Evolutionary conservation across 2,113 vertebrate genomes (phyloP).

Genomic region (Percopsis transmontana): DNA sequence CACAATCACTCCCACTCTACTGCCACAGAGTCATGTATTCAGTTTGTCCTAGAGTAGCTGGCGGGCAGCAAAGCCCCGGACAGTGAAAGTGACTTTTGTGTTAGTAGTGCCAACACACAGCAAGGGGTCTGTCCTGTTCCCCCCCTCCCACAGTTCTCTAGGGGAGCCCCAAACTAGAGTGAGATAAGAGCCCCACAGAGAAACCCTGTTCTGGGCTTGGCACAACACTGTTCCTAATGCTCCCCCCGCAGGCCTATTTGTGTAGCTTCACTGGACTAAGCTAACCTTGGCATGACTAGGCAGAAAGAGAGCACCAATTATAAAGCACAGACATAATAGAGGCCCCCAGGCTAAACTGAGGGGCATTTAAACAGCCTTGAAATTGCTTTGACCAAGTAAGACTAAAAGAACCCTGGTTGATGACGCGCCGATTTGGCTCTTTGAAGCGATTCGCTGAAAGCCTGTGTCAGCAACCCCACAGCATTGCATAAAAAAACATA

Average conservation of each 20-base stretch:
- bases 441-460: not conserved
- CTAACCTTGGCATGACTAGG: slow-evolving; percentile 47
- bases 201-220: slow-evolving; percentile 47
- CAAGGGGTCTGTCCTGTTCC: slow-evolving; percentile 15
- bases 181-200: slow-evolving; percentile 56
- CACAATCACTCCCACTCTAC: slow-evolving; percentile 1
- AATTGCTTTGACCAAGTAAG: not conserved
- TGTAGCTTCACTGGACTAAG: slow-evolving; percentile 42
- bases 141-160: slow-evolving; percentile 37
- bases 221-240: slow-evolving; percentile 39
- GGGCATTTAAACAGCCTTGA: not conserved
- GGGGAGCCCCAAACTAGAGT: slow-evolving; percentile 41
- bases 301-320: slow-evolving; percentile 29
- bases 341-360: slow-evolving; percentile 7
- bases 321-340: slow-evolving; percentile 28
- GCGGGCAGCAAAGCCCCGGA: slow-evolving; percentile 8
- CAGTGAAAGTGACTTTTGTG: slow-evolving; percentile 44
- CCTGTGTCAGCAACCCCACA: not conserved
- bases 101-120: slow-evolving; percentile 30
- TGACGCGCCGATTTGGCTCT: not conserved
- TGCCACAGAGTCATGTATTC: not conserved
- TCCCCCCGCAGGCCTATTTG: slow-evolving; percentile 43
- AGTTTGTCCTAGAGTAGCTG: not conserved
- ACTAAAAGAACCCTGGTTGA: slow-evolving; percentile 2
- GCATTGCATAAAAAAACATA: not conserved